A percentile compares a stretch with the other conserved stretches of the same genome.
Evolutionary conservation across 2,113 vertebrate genomes (phyloP).

Genomic region (Ginglymostoma cirratum): DNA sequence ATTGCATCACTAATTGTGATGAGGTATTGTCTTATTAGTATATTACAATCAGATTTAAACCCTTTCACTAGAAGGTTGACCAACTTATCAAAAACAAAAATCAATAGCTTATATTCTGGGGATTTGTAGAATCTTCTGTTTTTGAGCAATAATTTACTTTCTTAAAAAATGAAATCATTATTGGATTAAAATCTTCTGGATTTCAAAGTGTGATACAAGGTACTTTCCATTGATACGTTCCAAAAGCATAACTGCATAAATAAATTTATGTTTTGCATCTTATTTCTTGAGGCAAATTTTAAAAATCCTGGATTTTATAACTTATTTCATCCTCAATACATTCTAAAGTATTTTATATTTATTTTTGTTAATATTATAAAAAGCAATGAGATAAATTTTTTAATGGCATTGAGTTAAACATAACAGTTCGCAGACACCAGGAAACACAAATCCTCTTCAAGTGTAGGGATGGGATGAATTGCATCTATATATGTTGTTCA

Average conservation of each 20-base stretch:
- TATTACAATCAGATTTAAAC: no score
- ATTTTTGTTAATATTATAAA: neutral
- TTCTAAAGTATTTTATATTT: neutral
- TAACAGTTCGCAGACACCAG: neutral
- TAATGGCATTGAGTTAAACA: neutral
- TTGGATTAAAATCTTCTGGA: neutral
- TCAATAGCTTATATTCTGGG: neutral
- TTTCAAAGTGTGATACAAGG: neutral
- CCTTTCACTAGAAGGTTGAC: no score
- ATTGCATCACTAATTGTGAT: no score
- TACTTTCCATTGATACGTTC: neutral
- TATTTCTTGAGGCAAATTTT: no score
- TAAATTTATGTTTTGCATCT: no score
- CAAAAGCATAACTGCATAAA: neutral
- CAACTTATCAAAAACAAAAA: neutral
- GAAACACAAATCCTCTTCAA: neutral
- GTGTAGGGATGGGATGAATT: neutral
- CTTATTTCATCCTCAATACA: neutral
- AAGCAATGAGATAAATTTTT: neutral
- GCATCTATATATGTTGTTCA: neutral
- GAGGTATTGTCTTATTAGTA: no score
- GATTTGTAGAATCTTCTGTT: neutral
- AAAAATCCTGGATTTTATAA: neutral
- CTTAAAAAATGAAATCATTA: neutral
- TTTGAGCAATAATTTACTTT: neutral